Conservation (phyloP, 2,888 invertebrate genomes). For the Actias luna region DNA sequence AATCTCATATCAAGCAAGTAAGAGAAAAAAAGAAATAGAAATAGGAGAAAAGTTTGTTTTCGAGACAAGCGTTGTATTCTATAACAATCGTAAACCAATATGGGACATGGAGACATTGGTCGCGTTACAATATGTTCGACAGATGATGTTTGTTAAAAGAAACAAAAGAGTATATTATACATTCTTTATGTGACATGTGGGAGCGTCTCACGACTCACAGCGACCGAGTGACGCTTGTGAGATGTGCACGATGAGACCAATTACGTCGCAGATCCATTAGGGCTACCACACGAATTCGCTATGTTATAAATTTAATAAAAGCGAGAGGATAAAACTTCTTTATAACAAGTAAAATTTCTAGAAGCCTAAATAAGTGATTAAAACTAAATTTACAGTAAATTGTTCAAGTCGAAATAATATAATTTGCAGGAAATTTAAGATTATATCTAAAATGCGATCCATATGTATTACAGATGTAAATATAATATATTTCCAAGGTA, state of each 20-base stretch:
- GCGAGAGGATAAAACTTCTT: background rate
- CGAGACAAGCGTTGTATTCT: background rate
- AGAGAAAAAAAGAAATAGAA: background rate
- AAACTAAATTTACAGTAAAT: background rate
- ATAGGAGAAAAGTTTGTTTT: background rate
- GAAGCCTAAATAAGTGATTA: background rate
- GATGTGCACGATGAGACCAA: constrained; percentile 44
- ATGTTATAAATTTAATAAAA: background rate
- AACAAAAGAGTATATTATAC: constrained; percentile 41
- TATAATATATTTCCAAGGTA: no score
- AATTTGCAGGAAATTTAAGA: background rate
- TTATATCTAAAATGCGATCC: no score
- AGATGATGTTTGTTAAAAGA: constrained; percentile 50
- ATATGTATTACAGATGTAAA: no score
- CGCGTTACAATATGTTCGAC: constrained; percentile 42
- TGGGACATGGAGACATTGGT: background rate
- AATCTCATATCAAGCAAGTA: no score
- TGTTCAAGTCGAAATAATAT: background rate
- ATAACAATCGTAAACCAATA: constrained; percentile 1
- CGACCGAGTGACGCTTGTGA: constrained; percentile 32
- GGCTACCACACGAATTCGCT: background rate
- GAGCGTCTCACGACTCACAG: constrained; percentile 28
- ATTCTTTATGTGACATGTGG: constrained; percentile 53
- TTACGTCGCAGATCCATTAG: constrained; percentile 19
- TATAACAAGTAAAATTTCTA: background rate